Evolutionary conservation across 1,140 invertebrate species (phyloP).

Genomic region (Alviniconcha marisindica): DNA sequence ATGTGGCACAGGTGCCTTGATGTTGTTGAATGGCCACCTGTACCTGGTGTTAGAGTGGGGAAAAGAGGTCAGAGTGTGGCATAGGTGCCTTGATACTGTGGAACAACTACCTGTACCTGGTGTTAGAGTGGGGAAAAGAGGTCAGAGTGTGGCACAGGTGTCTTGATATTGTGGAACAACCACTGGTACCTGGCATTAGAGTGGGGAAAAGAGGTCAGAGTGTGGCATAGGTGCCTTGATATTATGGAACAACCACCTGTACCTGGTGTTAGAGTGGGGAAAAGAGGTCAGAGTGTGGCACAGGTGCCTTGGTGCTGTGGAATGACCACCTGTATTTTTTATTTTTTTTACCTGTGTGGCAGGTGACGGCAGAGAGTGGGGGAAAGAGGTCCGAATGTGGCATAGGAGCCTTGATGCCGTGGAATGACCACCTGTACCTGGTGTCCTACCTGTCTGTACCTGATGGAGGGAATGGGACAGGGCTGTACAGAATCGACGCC

Average conservation of each 20-base stretch:
- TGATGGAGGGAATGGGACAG: constrained; percentile 49
- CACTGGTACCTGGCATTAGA: constrained; percentile 47
- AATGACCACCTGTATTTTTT: neutral
- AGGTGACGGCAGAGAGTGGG: constrained; percentile 46
- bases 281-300: neutral
- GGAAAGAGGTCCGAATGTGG: constrained; percentile 47
- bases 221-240: neutral
- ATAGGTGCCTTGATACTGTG: constrained; percentile 53
- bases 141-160: constrained; percentile 49
- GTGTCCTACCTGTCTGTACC: constrained; percentile 50
- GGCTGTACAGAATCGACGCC: constrained; percentile 46
- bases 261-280: constrained; percentile 31
- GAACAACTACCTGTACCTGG: constrained; percentile 52
- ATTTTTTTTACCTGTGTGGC: neutral
- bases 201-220: neutral
- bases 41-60: constrained; percentile 50
- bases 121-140: constrained; percentile 42
- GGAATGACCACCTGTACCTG: constrained; percentile 53
- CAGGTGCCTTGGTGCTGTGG: neutral
- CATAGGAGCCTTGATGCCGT: constrained; percentile 52
- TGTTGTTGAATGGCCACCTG: constrained; percentile 51
- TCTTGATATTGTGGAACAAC: constrained; percentile 51
- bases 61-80: constrained; percentile 42
- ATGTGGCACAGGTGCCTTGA: constrained; percentile 51
- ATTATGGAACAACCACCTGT: neutral